Base-by-base conservation (phyloP, 2,888 invertebrate species). In the Pachliopta kotzebuea region DNA sequence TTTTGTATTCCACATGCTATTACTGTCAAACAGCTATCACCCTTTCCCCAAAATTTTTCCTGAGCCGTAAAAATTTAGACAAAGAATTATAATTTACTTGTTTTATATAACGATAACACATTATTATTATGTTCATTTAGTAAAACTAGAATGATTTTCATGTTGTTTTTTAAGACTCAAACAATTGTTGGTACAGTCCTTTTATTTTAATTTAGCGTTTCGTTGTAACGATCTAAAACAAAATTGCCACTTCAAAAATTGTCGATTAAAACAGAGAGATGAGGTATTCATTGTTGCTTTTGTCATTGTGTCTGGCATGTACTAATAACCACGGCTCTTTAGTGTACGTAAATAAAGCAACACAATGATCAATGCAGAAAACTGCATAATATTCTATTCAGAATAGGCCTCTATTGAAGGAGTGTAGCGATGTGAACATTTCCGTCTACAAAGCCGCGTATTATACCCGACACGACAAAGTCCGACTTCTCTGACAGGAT, bases 381-480 rank as follows among this genome's bases (percentile, higher is more conserved):
- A 65, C 61, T 57, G 37, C 62, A 68, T 56, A 58, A 68, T 66
- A 64, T 65, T 66, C 65, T 55, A 57, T 61, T 67, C 66, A 62
- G 56, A 58, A 64, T 64, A 60, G 56, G 31, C 59, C 24, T 56
- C 61, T 58, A 68, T 63, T 67, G 63, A 67, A 66, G 60, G 60
- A 67, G 60, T 66, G 67, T 65, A 66, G 63, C 67, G 67, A 66
- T 49, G 55, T 58, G 60, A 67, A 70, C 65, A 65, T 64, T 68
- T 68, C 65, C 67, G 64, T 49, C 61, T 66, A 68, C 66, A 68
- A 69, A 70, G 67, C 70, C 52, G 61, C 49, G 62, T 49, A 68
- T 65, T 63, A 71, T 64, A 14, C 67, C 62, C 57, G 56, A 61
- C 62, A 67, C 56, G 61, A 67, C 69, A 68, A 68, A 69, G 67